Evolutionary conservation across 2,113 vertebrate species (phyloP), one percentile per base, ranked within the genome.

Genomic region (Empidonax alnorum): DNA sequence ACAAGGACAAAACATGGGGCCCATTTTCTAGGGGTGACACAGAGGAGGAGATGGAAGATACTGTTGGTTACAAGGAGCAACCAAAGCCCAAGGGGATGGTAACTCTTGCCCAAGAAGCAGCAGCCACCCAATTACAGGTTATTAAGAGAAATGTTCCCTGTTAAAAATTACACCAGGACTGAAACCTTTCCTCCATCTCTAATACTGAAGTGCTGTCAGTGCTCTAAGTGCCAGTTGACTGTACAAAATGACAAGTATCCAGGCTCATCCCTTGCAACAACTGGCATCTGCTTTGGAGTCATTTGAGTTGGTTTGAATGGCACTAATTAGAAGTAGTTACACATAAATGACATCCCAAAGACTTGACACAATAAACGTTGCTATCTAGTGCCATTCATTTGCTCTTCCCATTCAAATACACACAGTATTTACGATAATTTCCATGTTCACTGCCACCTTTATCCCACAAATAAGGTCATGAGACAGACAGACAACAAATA

Each of bases 261-360:
- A 87, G 94, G 88, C 94, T 92, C 86, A 92, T 90, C 90, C 94
- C 86, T 81, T 96, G 86, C 93, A 95, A 96, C 89, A 93, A 96
- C 96, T 94, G 93, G 96, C 94, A 97, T 96, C 94, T 96, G 96
- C 88, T 95, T 79, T 72, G 85, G 92, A 97, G 96, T 89, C 92
- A 47, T 96, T 87, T 89, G 87, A 96, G 88, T 89, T 92, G 93
- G 93, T 94, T 96, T 97, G 96, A 97, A 97, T 97, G 96, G 92
- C 96, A 94, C 92, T 97, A 97, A 97, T 97, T 97, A 96, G 96
- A 89, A 95, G 96, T 58, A 95, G 96, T 96, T 97, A 96, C 93
- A 96, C 75, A 97, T 72, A 96, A 96, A 97, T 96, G 92, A 94
- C 94, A 96, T 96, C 93, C 86, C 92, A 92, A 97, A 93, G 94